Base-by-base conservation (phyloP, 2,888 invertebrate genomes). In the Chrysodeixis includens region DNA sequence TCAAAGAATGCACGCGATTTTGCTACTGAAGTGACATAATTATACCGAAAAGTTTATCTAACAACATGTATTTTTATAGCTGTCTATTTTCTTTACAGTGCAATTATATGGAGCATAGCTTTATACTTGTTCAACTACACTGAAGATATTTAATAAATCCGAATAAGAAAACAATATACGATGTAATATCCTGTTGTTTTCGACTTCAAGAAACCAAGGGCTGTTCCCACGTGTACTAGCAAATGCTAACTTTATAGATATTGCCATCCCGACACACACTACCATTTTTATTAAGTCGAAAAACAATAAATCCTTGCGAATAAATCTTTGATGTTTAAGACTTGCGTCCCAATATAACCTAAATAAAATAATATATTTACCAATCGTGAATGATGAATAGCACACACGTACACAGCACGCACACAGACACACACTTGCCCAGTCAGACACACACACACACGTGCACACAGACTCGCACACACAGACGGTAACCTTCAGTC, bases 1-100 rank as follows among this genome's bases (percentile, higher is more conserved):
- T 30, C 61, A 16, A 56, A 20, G 46, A 16, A 59, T 74, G 62
- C 59, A 53, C 6, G 66, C 58, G 44, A 66, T 66, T 74, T 62
- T 53, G 51, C n/a, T 22, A 58, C 56, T 51, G 51, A 51, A 44
- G 26, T 46, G 26, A 26, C 6, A 26, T 26, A 6, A 26, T 26
- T 26, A n/a, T n/a, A n/a, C n/a, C n/a, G n/a, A n/a, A n/a, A n/a
- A n/a, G n/a, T n/a, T n/a, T n/a, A n/a, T n/a, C n/a, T n/a, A n/a
- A n/a, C n/a, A n/a, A n/a, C n/a, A n/a, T n/a, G n/a, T n/a, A n/a
- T n/a, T n/a, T n/a, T n/a, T n/a, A n/a, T n/a, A n/a, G n/a, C n/a
- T n/a, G n/a, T n/a, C n/a, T n/a, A n/a, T n/a, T n/a, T n/a, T n/a
- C n/a, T n/a, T n/a, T n/a, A n/a, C n/a, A n/a, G n/a, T n/a, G n/a